These are phyloP conservation scores for human (Homo sapiens) DNA, from an alignment of 2,113 vertebrate genomes.

Conservation along the genomic window DNA sequence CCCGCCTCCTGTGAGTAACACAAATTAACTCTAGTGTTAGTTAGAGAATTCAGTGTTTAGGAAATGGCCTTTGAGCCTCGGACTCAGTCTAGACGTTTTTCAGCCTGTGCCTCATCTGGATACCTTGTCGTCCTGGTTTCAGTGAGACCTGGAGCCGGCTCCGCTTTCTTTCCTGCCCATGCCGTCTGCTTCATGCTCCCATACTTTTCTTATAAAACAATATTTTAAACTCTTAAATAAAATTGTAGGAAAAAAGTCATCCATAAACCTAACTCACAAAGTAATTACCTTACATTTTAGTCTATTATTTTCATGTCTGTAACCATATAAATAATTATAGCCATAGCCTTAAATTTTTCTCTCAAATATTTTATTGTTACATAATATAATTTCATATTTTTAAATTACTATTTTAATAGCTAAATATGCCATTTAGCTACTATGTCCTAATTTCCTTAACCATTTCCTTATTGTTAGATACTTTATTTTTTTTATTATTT, in stretches of 20 bases:
- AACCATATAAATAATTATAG: neutral
- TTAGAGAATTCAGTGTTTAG: neutral
- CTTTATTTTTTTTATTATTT: neutral
- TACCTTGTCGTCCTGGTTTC: neutral
- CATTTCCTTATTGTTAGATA: neutral
- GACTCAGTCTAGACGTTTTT: neutral
- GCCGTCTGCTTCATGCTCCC: neutral
- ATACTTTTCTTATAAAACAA: neutral
- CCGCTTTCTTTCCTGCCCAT: accelerated
- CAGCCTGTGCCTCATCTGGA: neutral
- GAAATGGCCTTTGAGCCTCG: neutral
- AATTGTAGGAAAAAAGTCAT: neutral
- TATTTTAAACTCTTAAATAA: neutral
- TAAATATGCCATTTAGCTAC: neutral
- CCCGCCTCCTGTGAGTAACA: neutral
- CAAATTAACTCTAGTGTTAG: neutral
- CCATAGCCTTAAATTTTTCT: neutral
- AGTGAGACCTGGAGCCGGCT: neutral
- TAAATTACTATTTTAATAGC: neutral
- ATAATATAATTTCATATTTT: too few relatives aligned
- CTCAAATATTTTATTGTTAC: neutral
- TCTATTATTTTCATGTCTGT: neutral
- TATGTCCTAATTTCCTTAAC: neutral
- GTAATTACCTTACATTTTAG: neutral
- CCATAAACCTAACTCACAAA: neutral